Base-by-base conservation (phyloP, 2,797 vertebrate species). In the Hyperoplus immaculatus region DNA sequence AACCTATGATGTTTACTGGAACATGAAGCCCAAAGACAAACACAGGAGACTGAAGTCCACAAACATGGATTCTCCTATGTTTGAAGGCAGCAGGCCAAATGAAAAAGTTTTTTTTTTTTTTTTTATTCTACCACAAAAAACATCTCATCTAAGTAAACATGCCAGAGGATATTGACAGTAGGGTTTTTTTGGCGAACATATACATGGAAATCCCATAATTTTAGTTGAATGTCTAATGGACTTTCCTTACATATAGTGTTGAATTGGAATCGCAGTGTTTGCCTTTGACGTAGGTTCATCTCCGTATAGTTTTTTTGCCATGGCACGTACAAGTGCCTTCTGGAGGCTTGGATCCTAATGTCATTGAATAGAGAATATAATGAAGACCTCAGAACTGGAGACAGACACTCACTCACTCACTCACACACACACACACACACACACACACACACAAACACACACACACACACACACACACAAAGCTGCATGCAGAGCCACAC, bases 1-100 rank as follows among this genome's bases (percentile, higher is more conserved):
- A 87, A 77, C 70, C 77, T 82, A 43, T 82, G 72, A 80, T 83
- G 67, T 58, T 58, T 55, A 59, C 39, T 82, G 78, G 75, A 75
- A 89, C 63, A 75, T 78, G 58, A 81, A 49, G 56, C 50, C 29
- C 2, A 29, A 29, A 29, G 29, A 29, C 29, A 29, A 29, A 29
- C 29, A 29, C 29, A 29, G 3, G 29, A 29, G 29, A 29, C 29
- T 29, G 29, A 29, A 29, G 29, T 3, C 29, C 29, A 42, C 66
- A 75, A 72, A 80, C 43, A 61, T 69, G 58, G 57, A 61, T 45
- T 45, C 45, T 54, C 46, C 53, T 54, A 29, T 4, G 46, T 69
- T 18, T 64, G 14, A 67, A n/a, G 39, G 63, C 63, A 47, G 0
- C 47, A 55, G 14, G 55, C 47, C 29, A 46, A 66, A 64, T 66